Base-by-base conservation (phyloP, 1,140 invertebrate species). In the Aricia agestis region DNA sequence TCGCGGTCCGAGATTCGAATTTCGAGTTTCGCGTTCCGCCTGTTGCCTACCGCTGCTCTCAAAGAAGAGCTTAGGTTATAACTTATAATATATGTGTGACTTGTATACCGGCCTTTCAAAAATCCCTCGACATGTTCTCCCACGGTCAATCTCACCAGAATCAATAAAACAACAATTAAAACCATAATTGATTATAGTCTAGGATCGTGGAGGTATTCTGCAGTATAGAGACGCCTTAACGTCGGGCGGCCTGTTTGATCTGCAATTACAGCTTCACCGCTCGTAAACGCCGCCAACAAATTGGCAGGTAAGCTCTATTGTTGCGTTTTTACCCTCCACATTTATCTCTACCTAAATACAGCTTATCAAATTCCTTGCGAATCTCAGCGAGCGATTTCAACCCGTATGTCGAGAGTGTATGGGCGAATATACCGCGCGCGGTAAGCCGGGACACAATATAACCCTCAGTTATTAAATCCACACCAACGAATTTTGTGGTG, bases 201-300 rank as follows among this genome's bases (percentile, higher is more conserved):
- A 52, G 45, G 9, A 13, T 15, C 45, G 45, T 52, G 11, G 9
- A 52, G 45, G 13, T 52, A 52, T 52, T 13, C 13, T 52, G 45
- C 45, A 52, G 45, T 52, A 52, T 52, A 52, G 11, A 15, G 45
- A 52, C 70, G 65, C 68, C 73, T 41, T 67, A 69, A 72, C 45
- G 71, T 77, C 76, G 69, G 80, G 76, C 84, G 83, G 85, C 58
- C 10, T 78, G 80, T 85, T 86, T 87, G 85, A 86, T 86, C 83
- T 78, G 78, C 85, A 87, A 87, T 87, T 86, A 87, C 80, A 86
- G 77, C 80, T 87, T 87, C 84, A 85, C 82, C 79, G 77, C 78
- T 81, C 82, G 78, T 87, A 87, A 87, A 87, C 79, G 83, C 74
- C 74, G 78, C 71, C 74, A 76, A 75, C 82, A 81, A 77, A 78